phyloP scores from a whole-genome alignment of 1,140 invertebrate genomes.

The Asobara japonica region DNA sequence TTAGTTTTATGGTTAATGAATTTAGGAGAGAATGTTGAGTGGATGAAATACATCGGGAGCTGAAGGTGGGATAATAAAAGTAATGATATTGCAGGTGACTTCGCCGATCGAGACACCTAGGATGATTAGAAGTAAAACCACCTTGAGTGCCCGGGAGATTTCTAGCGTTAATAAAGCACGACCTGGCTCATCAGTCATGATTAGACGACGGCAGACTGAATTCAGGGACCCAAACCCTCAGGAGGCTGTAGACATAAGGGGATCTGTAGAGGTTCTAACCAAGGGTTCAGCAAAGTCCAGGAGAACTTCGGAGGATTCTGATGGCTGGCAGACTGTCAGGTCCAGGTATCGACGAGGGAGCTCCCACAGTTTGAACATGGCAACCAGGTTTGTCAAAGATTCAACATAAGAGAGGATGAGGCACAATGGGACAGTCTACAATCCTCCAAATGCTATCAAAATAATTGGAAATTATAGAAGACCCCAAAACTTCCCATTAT shows the following conservation, averaged over 20 bases:
- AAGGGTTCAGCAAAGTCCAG: slow-evolving; percentile 42
- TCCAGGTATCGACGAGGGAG: slow-evolving; percentile 64
- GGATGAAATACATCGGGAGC: no score
- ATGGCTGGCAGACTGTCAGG: slow-evolving; percentile 77
- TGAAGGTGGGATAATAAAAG: no score
- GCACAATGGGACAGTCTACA: no score
- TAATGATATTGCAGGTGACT: no score
- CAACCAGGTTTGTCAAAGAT: no score
- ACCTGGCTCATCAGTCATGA: slow-evolving; percentile 51
- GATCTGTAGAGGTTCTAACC: slow-evolving; percentile 54
- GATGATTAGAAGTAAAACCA: slow-evolving; percentile 61
- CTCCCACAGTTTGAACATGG: slow-evolving; percentile 60
- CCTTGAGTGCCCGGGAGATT: slow-evolving; percentile 51
- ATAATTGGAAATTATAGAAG: no score
- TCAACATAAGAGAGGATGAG: no score
- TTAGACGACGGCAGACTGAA: slow-evolving; percentile 48
- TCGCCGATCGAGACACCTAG: slow-evolving; percentile 46
- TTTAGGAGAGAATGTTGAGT: no score
- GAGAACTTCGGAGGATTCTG: slow-evolving; percentile 51
- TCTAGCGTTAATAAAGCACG: slow-evolving; percentile 42
- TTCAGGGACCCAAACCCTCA: slow-evolving; percentile 11
- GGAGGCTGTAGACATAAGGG: slow-evolving; percentile 47
- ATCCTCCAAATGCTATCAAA: no score
- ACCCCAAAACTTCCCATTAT: no score
- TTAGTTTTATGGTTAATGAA: no score